Base-by-base conservation (phyloP, 2,797 vertebrate genomes). In the Spinus olivaceus region DNA sequence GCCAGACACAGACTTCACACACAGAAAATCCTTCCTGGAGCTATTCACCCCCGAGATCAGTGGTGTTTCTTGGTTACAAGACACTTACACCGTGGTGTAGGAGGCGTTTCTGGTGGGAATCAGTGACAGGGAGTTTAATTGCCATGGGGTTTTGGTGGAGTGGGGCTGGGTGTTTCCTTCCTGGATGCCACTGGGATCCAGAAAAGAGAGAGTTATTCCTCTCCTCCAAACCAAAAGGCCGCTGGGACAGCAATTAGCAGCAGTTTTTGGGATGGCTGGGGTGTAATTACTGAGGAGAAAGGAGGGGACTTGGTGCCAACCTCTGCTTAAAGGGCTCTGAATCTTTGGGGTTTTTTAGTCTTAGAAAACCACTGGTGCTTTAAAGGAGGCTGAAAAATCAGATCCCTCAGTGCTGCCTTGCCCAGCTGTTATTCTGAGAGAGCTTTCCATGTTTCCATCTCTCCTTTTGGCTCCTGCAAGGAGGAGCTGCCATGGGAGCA, bases 41-140 rank as follows among this genome's bases (percentile, higher is more conserved):
- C 89, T 42, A 8, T 46, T 91, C 3, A 35, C 81, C 69, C 4
- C 61, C 70, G 4, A 33, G 57, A 37, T 72, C 69, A 74, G 12
- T 21, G 35, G 63, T 3, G 0, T 51, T 83, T 70, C 56, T 91
- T 51, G 2, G 81, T 67, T 63, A 21, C n/a, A 12, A 39, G 85
- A 3, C 20, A 1, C n/a, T 84, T 33, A n/a, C 0, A 12, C 70
- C 0, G 0, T 2, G 56, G 0, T 2, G 56, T 6, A 37, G 82
- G 81, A 88, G 83, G 35, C 4, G 25, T 71, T 73, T 57, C 39
- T 44, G 67, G 5, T 1, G 2, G 46, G 18, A 12, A 59, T 10
- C 14, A 8, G 70, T 3, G 9, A 12, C 21, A 11, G 56, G 6
- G 46, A 2, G 0, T 65, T 82, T 69, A 56, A 91, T 72, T 35